Evolutionary conservation across 64 coral and sea anemone genomes (phyloP), one percentile per base, ranked within the genome.

Genomic region (Actinia equina): DNA sequence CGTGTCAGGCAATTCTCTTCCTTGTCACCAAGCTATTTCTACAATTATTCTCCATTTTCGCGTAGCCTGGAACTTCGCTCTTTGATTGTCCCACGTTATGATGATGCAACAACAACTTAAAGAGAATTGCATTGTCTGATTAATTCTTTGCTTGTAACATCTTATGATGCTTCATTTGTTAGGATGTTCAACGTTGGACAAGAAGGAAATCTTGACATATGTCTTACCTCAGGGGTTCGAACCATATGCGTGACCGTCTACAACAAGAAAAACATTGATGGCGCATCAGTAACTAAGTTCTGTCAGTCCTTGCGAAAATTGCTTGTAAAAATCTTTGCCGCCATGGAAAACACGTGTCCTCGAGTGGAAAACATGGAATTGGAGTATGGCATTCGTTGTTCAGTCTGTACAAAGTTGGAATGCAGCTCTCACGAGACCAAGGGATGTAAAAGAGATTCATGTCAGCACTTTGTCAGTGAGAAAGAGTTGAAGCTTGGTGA

Each of bases 321-420:
- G 26, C 76, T 78, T 41, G 43, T 15, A 17, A 1, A 41, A 17
- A 78, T 43, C 27, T 45, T 78, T 18, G 26, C 7, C 15, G 12
- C 20, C 26, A 78, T 78, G 76, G 37, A 30, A 14, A 1, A 78
- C 9, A 61, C 20, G 20, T 63, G 56, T 61, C 83, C 53, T 85
- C 22, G 83, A n/a, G 25, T 78, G 76, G n/a, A 78, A 78, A 78
- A 19, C 27, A 44, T 78, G 76, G 27, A 78, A 45, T 78, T 43
- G 15, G 43, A 78, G 27, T 45, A 16, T 41, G 26, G 76, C 15
- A 78, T 78, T 17, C 76, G 41, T 45, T 78, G 76, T 78, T 37
- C 76, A 41, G 27, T 78, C 19, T 78, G 76, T 45, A n/a, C 22
- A 65, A 78, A 78, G n/a, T n/a, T 45, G 22, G 14, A 78, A 16